A percentile compares a stretch with the other conserved stretches of the same genome.
Evolutionary conservation across 2,888 invertebrate genomes (phyloP).

Genomic region (Drosophila nr. perissopoda): DNA sequence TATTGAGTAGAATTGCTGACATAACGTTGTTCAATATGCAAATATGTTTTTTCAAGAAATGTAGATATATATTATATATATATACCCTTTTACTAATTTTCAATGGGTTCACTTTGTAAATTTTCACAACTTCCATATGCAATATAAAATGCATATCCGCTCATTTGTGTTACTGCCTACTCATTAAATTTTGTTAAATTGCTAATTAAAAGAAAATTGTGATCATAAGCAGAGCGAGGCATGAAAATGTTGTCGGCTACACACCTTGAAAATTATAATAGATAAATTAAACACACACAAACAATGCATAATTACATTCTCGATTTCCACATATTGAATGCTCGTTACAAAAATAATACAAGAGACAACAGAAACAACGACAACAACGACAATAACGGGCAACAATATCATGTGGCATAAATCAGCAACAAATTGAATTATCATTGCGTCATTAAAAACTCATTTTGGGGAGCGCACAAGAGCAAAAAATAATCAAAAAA

Average conservation of each 20-base stretch:
- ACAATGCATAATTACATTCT: slow-evolving; percentile 59
- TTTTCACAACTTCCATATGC: background rate
- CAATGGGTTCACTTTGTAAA: background rate
- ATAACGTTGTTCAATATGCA: too few relatives aligned
- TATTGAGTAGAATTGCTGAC: too few relatives aligned
- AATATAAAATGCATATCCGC: slow-evolving; percentile 18
- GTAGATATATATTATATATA: background rate
- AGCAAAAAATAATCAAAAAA: slow-evolving; percentile 11
- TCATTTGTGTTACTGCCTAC: background rate
- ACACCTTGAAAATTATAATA: slow-evolving; percentile 32
- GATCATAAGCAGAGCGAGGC: slow-evolving; percentile 12
- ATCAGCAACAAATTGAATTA: slow-evolving; percentile 80
- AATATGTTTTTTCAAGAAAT: too few relatives aligned
- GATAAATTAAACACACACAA: slow-evolving; percentile 19
- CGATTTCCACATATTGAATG: slow-evolving; percentile 66
- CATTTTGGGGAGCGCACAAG: slow-evolving; percentile 59
- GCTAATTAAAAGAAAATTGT: slow-evolving; percentile 26
- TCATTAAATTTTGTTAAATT: slow-evolving; percentile 3
- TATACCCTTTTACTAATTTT: background rate
- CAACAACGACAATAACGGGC: slow-evolving; percentile 11
- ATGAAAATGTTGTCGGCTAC: slow-evolving; percentile 1
- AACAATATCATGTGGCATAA: slow-evolving; percentile 66
- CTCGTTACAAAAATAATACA: slow-evolving; percentile 55
- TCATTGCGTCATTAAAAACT: slow-evolving; percentile 80
- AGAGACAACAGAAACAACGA: slow-evolving; percentile 6